Evolutionary conservation across 2,797 vertebrate species (phyloP).

Genomic region (Hozukius guyotensis): DNA sequence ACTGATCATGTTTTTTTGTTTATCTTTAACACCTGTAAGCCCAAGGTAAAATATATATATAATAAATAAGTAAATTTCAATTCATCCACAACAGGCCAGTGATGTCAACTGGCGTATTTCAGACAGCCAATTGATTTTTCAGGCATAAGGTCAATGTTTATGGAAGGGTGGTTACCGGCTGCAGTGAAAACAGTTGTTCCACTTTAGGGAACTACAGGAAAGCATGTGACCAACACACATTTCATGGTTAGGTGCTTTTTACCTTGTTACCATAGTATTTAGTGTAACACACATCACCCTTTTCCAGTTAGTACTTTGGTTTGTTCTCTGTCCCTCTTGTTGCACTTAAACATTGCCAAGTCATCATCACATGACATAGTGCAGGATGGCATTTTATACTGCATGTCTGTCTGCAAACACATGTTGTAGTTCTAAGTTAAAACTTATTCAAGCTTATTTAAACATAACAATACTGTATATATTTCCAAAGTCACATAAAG

Average conservation of each 20-base stretch:
- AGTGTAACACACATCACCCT: conserved; percentile 34
- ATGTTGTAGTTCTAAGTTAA: not conserved
- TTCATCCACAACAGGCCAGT: conserved; percentile 16
- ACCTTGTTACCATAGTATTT: conserved; percentile 54
- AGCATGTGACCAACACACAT: conserved; percentile 60
- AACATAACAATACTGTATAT: not conserved
- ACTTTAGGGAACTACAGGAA: conserved; percentile 54
- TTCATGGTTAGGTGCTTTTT: conserved; percentile 63
- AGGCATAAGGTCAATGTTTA: conserved; percentile 75
- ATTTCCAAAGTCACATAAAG: not conserved
- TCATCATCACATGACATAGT: not conserved
- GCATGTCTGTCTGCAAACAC: not conserved
- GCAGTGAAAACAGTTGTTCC: conserved; percentile 66
- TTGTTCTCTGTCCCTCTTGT: not conserved
- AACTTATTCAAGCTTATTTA: not conserved
- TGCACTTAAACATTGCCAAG: not conserved
- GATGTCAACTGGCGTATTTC: conserved; percentile 38
- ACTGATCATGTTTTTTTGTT: not conserved
- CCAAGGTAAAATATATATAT: not conserved
- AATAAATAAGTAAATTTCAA: not conserved
- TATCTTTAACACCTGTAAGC: not conserved
- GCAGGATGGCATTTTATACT: not conserved
- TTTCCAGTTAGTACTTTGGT: conserved; percentile 9
- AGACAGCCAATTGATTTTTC: conserved; percentile 70
- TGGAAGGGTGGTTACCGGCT: conserved; percentile 66